Evolutionary conservation across 2,113 vertebrate genomes (phyloP).

Genomic region (Mirounga angustirostris): DNA sequence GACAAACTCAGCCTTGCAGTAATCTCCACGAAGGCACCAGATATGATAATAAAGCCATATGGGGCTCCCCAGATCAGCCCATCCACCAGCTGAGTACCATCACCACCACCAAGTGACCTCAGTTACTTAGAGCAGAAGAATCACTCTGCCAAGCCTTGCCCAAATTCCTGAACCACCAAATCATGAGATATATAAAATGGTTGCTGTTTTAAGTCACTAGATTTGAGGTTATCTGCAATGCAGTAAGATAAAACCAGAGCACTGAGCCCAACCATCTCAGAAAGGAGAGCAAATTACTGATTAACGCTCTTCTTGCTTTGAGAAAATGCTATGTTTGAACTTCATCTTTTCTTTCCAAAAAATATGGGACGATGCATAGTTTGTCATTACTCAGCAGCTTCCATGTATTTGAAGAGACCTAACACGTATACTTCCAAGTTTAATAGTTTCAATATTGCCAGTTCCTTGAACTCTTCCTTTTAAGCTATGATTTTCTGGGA

Average conservation of each 20-base stretch:
- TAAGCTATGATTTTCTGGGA: not conserved
- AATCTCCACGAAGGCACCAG: not conserved
- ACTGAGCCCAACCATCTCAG: not conserved
- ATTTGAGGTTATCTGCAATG: not conserved
- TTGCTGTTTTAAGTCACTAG: not conserved
- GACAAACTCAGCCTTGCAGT: not conserved
- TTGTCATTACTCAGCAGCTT: not conserved
- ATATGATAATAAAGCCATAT: not conserved
- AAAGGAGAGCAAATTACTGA: not conserved
- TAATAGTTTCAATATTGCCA: not conserved
- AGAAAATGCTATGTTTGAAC: not conserved
- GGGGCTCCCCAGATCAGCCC: not conserved
- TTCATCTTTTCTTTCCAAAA: not conserved
- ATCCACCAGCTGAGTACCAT: not conserved
- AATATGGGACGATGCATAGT: not conserved
- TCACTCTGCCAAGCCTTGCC: not conserved
- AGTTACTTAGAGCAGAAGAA: not conserved
- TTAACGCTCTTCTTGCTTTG: not conserved
- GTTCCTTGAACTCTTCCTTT: not conserved
- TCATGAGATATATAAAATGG: not conserved
- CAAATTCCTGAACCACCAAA: not conserved
- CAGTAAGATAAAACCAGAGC: not conserved
- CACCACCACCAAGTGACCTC: not conserved
- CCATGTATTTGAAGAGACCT: not conserved
- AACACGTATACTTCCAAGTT: not conserved